Percentiles rank a stretch among this genome's conserved stretches.
These are phyloP conservation scores for Ctenomys sociabilis DNA, from an alignment of 2,113 vertebrate species.

Conservation along the genomic window DNA sequence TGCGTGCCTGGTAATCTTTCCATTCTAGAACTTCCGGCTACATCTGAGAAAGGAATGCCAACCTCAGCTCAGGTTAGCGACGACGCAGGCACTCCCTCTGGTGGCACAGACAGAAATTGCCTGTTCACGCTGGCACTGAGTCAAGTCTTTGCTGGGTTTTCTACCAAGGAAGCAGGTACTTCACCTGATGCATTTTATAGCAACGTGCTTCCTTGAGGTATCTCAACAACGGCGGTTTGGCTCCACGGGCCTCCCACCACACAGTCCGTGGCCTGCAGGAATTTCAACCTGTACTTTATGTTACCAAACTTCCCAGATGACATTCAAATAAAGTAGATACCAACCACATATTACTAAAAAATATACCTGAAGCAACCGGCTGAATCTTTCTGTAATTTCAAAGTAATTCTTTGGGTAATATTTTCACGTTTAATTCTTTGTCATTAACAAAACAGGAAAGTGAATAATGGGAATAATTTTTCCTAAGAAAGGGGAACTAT, in stretches of 20 bases:
- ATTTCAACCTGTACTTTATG: not conserved
- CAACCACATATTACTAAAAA: not conserved
- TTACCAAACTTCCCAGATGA: not conserved
- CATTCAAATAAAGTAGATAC: not conserved
- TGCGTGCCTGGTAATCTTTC: not conserved
- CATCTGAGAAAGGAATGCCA: not conserved
- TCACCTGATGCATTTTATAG: not conserved
- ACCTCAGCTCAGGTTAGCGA: not conserved
- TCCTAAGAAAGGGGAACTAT: not conserved
- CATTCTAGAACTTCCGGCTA: not conserved
- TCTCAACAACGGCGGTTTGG: not conserved
- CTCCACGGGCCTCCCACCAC: not conserved
- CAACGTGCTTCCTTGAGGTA: not conserved
- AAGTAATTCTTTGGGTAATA: not conserved
- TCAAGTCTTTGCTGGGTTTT: not conserved
- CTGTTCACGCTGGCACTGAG: not conserved
- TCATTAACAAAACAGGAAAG: conserved; percentile 1
- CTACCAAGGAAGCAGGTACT: not conserved
- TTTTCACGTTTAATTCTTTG: not conserved
- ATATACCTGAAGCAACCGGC: not conserved
- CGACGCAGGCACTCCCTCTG: conserved; percentile 58
- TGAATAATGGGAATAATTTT: not conserved
- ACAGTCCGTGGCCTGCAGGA: not conserved
- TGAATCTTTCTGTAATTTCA: not conserved
- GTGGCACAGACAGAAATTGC: conserved; percentile 61